These are phyloP conservation scores for Thomomys bottae DNA, from an alignment of 2,113 vertebrate species.

Conservation along the genomic window DNA sequence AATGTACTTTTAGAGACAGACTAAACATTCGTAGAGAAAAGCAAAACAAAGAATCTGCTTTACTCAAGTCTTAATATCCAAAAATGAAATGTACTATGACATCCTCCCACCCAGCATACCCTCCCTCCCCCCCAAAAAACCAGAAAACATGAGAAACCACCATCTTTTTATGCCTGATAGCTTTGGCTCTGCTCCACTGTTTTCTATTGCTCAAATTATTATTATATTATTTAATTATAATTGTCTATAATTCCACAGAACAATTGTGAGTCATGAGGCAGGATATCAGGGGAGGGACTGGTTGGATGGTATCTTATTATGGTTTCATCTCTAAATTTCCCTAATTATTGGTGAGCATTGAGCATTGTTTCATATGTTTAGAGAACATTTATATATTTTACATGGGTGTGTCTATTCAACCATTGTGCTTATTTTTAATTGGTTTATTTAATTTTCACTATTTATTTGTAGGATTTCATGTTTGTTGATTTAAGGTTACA, in stretches of 20 bases:
- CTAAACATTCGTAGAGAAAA: background rate
- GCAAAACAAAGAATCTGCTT: background rate
- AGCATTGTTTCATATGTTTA: background rate
- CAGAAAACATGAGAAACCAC: background rate
- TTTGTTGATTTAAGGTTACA: background rate
- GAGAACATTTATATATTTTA: background rate
- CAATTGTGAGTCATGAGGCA: background rate
- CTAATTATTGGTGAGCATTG: background rate
- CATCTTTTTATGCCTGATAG: background rate
- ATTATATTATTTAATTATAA: background rate
- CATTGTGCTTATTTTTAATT: background rate
- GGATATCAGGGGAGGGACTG: background rate
- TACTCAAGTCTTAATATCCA: background rate
- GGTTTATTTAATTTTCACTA: background rate
- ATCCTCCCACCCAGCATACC: background rate
- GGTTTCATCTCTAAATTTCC: background rate
- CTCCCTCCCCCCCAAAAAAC: too few relatives aligned
- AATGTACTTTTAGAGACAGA: background rate
- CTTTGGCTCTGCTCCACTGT: background rate
- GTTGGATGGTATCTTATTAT: background rate
- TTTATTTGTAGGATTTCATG: background rate
- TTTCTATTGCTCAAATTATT: background rate
- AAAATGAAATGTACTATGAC: background rate
- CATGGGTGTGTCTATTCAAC: background rate
- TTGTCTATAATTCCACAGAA: background rate